These are phyloP conservation scores for Drosophila paulistorum DNA, from an alignment of 1,140 invertebrate species.

Conservation along the genomic window DNA sequence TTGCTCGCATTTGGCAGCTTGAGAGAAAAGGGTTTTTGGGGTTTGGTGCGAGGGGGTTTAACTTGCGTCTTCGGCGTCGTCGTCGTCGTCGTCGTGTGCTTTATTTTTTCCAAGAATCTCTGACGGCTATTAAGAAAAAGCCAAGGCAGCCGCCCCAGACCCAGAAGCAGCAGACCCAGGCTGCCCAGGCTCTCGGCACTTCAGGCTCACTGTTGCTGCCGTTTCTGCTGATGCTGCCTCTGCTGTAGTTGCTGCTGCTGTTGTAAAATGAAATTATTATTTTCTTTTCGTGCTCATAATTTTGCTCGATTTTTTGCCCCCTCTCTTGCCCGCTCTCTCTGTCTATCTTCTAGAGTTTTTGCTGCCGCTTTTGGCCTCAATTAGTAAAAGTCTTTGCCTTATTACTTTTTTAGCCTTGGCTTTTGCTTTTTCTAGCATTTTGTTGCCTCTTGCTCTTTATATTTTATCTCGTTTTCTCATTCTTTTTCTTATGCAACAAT, in stretches of 20 bases:
- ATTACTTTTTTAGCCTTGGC: constrained; percentile 62
- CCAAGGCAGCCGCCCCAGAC: constrained; percentile 19
- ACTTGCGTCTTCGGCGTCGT: constrained; percentile 4
- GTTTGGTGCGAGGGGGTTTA: constrained; percentile 2
- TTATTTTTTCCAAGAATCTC: constrained; percentile 74
- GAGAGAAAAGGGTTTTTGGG: constrained; percentile 59
- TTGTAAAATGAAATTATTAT: constrained; percentile 78
- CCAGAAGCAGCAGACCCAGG: constrained; percentile 1
- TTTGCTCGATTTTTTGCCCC: constrained; percentile 22
- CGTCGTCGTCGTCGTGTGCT: constrained; percentile 53
- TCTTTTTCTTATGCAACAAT: neutral
- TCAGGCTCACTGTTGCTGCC: neutral
- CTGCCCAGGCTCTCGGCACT: neutral
- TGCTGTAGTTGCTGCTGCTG: constrained; percentile 31
- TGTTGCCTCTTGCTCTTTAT: neutral
- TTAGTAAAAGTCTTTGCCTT: constrained; percentile 73
- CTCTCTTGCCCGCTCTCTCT: constrained; percentile 1
- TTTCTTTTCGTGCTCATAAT: constrained; percentile 80
- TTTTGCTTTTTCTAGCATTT: constrained; percentile 42
- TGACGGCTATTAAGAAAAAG: constrained; percentile 74
- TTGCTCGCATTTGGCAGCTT: constrained; percentile 65
- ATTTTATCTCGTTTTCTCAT: neutral
- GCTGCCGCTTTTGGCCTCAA: constrained; percentile 55
- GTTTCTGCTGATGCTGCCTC: constrained; percentile 8
- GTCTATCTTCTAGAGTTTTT: constrained; percentile 11